Conservation (phyloP, 2,797 vertebrate species). For the Cossypha polioptera region DNA sequence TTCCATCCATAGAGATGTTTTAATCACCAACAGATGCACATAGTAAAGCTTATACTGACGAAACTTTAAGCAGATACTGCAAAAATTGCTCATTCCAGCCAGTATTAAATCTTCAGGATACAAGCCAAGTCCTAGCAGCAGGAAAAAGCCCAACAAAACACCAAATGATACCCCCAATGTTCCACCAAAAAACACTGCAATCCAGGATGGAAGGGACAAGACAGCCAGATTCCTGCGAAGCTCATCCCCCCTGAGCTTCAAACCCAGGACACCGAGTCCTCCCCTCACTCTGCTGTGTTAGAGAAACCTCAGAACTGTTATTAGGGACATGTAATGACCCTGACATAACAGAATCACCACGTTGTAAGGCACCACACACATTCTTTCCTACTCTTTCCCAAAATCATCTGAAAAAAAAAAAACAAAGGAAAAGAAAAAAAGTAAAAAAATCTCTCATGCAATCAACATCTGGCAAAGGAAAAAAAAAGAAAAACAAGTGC, state of each 20-base stretch:
- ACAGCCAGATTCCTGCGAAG: background rate
- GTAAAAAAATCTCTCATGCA: background rate
- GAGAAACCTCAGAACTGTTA: background rate
- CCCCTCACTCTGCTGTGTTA: background rate
- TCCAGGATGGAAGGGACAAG: background rate
- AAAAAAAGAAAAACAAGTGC: background rate
- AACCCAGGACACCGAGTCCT: background rate
- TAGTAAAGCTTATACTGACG: background rate
- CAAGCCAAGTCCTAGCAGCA: background rate
- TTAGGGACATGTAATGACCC: background rate
- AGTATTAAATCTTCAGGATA: background rate
- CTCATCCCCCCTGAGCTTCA: background rate
- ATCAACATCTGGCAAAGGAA: background rate
- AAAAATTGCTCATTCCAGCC: conserved; percentile 9
- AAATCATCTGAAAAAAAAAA: background rate
- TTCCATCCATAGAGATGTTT: conserved; percentile 31
- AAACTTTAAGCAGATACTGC: background rate
- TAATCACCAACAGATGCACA: conserved; percentile 60
- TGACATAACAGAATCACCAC: background rate
- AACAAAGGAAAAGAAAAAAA: background rate
- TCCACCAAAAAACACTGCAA: background rate
- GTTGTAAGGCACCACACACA: background rate
- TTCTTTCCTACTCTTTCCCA: background rate
- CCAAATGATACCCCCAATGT: background rate
- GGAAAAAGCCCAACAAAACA: background rate